Evolutionary conservation across 35 echinoderm and acorn worm species (phyloP).

Genomic region (Heliocidaris tuberculata): DNA sequence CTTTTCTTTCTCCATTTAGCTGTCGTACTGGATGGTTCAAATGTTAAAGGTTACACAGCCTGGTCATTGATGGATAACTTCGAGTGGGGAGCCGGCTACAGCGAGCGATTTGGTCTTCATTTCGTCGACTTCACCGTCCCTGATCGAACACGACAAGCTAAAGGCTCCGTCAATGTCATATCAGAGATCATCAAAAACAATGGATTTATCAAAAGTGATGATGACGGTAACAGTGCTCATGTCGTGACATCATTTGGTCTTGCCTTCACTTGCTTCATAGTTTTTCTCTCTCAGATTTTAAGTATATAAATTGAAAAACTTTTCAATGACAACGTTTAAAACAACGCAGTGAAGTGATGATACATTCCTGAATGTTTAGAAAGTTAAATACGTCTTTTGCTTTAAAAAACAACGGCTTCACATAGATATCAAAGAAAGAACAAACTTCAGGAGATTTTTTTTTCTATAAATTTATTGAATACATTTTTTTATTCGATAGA

Average conservation of each 20-base stretch:
- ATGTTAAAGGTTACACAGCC: slow-evolving; percentile 30
- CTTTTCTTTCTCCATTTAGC: not conserved
- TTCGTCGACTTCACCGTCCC: slow-evolving; percentile 20
- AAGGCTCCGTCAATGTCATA: not conserved
- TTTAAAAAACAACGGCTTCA: no score
- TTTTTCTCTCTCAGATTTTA: not conserved
- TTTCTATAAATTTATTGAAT: no score
- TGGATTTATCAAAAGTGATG: not conserved
- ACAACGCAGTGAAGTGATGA: not conserved
- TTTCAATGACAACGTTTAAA: not conserved
- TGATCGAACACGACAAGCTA: not conserved
- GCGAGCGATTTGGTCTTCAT: slow-evolving; percentile 25
- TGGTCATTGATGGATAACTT: slow-evolving; percentile 18
- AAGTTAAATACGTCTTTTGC: no score
- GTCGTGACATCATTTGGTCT: not conserved
- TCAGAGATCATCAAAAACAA: slow-evolving; percentile 11
- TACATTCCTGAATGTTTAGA: no score
- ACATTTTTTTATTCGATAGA: no score
- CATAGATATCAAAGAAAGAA: no score
- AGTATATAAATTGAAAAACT: not conserved
- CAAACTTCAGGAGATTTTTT: no score
- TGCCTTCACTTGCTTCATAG: not conserved
- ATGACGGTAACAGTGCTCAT: not conserved
- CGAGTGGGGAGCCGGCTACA: slow-evolving; percentile 24
- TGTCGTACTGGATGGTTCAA: slow-evolving; percentile 3